These are phyloP conservation scores for Merodon equestris DNA, from an alignment of 2,888 invertebrate genomes.

Conservation along the genomic window DNA sequence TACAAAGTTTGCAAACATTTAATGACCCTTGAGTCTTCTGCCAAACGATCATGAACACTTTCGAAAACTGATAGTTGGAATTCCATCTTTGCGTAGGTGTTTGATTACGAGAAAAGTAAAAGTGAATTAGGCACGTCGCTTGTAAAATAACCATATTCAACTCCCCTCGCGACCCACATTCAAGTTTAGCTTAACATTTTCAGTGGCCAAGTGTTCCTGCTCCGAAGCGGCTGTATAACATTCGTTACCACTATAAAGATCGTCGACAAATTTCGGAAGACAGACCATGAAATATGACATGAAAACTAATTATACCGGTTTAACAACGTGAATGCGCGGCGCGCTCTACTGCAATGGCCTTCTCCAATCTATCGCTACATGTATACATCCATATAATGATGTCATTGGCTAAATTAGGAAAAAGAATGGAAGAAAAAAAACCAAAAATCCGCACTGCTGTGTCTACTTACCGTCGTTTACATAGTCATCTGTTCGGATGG, in stretches of 20 bases:
- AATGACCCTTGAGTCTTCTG: no score
- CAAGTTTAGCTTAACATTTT: no score
- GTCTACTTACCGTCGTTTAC: slow-evolving; percentile 54
- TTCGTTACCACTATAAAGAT: slow-evolving; percentile 9
- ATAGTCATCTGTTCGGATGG: slow-evolving; percentile 56
- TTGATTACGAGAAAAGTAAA: not conserved
- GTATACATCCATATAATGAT: not conserved
- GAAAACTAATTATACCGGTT: slow-evolving; percentile 52
- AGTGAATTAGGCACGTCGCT: not conserved
- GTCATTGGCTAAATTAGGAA: no score
- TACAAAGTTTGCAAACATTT: no score
- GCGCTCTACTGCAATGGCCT: slow-evolving; percentile 29
- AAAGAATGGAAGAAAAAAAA: not conserved
- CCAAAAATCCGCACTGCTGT: slow-evolving; percentile 13
- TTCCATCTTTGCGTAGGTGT: no score
- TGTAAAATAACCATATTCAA: not conserved
- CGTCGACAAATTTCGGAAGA: slow-evolving; percentile 14
- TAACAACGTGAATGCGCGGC: slow-evolving; percentile 48
- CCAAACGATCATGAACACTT: no score
- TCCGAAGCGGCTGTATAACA: slow-evolving; percentile 20
- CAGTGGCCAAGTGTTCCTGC: not conserved
- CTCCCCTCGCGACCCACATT: no score
- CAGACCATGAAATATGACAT: slow-evolving; percentile 15
- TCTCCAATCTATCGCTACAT: slow-evolving; percentile 53
- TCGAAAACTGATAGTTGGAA: no score